A percentile compares a stretch with the other conserved stretches of the same genome.
Conservation (phyloP, 92 coral and sea anemone species). For the Epizoanthus illoricatus region DNA sequence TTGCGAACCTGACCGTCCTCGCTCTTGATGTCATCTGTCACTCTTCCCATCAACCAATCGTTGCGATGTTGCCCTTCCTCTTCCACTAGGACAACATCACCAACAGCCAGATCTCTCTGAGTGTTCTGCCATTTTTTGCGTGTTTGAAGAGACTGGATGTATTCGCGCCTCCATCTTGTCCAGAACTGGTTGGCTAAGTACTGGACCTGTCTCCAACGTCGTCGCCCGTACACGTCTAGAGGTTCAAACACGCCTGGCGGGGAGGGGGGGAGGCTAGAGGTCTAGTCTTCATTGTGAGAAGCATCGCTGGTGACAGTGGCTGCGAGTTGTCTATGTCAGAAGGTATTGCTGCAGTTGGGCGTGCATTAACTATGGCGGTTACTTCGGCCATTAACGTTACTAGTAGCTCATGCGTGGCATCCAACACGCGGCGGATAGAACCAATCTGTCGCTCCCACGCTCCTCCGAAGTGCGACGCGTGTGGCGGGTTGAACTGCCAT, state of each 20-base stretch:
- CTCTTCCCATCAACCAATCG: conserved; percentile 17
- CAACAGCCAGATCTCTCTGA: conserved; percentile 16
- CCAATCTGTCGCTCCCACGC: conserved; percentile 61
- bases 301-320: conserved; percentile 47
- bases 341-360: conserved; percentile 36
- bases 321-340: conserved; percentile 39
- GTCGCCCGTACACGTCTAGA: conserved; percentile 32
- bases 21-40: conserved; percentile 25
- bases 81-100: conserved; percentile 30
- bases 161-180: conserved; percentile 36
- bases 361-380: conserved; percentile 44
- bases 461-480: conserved; percentile 63
- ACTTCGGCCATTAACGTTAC: conserved; percentile 42
- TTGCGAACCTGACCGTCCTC: conserved; percentile 47
- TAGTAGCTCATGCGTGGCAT: conserved; percentile 43
- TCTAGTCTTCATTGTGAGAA: conserved; percentile 43
- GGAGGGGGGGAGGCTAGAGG: conserved; percentile 39
- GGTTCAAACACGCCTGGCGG: conserved; percentile 40
- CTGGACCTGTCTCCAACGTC: conserved; percentile 42
- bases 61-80: conserved; percentile 28
- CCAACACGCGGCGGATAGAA: conserved; percentile 44
- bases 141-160: conserved; percentile 30
- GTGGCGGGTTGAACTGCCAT: conserved; percentile 61
- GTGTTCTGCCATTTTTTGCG: conserved; percentile 37
- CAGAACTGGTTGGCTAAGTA: conserved; percentile 36